These are phyloP conservation scores for Dicerorhinus sumatrensis DNA, from an alignment of 2,113 vertebrate genomes.

Conservation along the genomic window DNA sequence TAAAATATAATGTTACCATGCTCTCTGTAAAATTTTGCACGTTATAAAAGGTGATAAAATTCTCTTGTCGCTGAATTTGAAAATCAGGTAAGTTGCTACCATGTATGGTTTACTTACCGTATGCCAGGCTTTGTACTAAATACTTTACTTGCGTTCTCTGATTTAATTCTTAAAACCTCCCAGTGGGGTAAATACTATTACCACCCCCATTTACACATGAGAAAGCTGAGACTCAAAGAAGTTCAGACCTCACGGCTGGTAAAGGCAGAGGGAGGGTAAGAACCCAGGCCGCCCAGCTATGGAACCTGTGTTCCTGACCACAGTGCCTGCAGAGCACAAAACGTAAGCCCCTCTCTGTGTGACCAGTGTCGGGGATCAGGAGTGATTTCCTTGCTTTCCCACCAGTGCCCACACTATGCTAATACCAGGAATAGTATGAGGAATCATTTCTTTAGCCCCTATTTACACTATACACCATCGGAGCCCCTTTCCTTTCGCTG, in stretches of 20 bases:
- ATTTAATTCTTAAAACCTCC: not conserved
- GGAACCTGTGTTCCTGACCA: not conserved
- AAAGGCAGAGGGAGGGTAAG: not conserved
- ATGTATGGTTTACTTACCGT: not conserved
- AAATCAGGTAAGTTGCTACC: not conserved
- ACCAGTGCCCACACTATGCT: not conserved
- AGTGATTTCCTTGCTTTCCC: not conserved
- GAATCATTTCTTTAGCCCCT: not conserved
- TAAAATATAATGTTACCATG: not conserved
- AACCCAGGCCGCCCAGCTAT: not conserved
- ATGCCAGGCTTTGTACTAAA: not conserved
- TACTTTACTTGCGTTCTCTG: not conserved
- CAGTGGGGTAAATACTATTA: not conserved
- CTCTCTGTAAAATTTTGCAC: not conserved
- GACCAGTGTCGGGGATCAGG: not conserved
- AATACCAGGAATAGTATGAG: not conserved
- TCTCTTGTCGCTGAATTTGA: not conserved
- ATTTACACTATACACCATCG: not conserved
- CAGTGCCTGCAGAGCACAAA: not conserved
- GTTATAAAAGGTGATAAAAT: not conserved
- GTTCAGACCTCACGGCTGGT: not conserved
- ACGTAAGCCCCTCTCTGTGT: rapidly evolving
- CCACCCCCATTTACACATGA: not conserved
- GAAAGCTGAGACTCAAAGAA: not conserved
- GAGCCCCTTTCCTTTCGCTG: not conserved